These are phyloP conservation scores for Drosophila seguyi DNA, from an alignment of 1,140 invertebrate genomes.

Conservation along the genomic window DNA sequence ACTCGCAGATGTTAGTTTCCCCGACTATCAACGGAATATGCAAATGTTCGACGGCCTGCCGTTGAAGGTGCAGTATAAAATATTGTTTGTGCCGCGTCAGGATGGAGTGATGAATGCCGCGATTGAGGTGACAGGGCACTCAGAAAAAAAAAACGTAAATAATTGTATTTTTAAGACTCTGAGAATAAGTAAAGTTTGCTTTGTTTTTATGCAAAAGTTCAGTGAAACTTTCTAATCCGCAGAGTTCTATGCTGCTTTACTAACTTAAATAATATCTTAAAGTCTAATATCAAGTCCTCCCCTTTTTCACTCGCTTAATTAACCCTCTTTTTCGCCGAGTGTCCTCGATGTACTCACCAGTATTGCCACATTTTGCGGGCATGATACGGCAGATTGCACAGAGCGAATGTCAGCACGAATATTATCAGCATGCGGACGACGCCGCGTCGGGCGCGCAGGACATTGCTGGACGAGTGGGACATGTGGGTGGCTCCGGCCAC, in stretches of 20 bases:
- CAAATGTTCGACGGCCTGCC: conserved; percentile 28
- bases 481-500: conserved; percentile 84
- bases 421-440: conserved; percentile 93
- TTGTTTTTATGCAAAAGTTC: too few species aligned
- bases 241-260: rapidly evolving
- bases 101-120: conserved; percentile 11
- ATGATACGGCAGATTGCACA: conserved; percentile 94
- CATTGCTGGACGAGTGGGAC: conserved; percentile 89
- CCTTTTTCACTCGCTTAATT: neutral
- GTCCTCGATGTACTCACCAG: conserved; percentile 84
- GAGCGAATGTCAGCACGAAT: conserved; percentile 92
- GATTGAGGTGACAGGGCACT: neutral
- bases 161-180: too few species aligned
- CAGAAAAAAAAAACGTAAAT: neutral
- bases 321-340: neutral
- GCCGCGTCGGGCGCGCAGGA: conserved; percentile 89
- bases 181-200: too few species aligned
- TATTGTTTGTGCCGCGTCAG: conserved; percentile 22
- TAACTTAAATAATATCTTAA: neutral
- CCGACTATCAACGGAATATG: conserved; percentile 27
- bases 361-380: conserved; percentile 93
- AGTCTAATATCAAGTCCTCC: neutral
- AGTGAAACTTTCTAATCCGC: too few species aligned
- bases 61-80: conserved; percentile 41
- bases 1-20: conserved; percentile 43